Evolutionary conservation across 2,113 vertebrate genomes (phyloP), one percentile per base, ranked within the genome.

Genomic region (Rafetus swinhoei): DNA sequence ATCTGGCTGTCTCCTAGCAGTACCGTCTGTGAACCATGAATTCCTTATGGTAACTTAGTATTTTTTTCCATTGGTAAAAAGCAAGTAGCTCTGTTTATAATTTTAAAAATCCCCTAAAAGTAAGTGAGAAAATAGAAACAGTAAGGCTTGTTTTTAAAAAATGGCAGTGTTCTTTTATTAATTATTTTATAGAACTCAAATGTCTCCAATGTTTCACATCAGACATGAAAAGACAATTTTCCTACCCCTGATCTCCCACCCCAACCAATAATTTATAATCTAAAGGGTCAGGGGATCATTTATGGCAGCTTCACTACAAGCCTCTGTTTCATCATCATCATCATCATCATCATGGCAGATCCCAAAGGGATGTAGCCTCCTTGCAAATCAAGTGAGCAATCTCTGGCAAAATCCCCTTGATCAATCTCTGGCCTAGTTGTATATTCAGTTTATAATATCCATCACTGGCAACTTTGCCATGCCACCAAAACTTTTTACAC

Each of bases 1-100:
- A 9, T 0, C 19, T 29, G 2, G 2, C 15, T 29, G 57, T 32
- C 56, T 52, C 29, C 21, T 14, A n/a, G 45, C 19, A 86, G 29
- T 9, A 4, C 13, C 3, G 57, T 25, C 77, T 45, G 22, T 45
- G 57, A 32, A 39, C 21, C 9, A 59, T 16, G 22, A 4, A 6
- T 21, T 60, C 12, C 15, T 27, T 77, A 39, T 45, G 72, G 35
- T 7, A 54, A 22, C 59, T 60, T 32, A 8, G 0, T 1, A 77
- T 35, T 72, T 72, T 60, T 65, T 35, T 7, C 65, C n/a, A 72
- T 5, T 19, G 65, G 65, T 72, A 35, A 72, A 77, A 77, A 77
- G 74, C 74, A 45, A 72, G 39, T 14, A 50, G 22, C 74, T 25
- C 22, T 24, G 25, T 35, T 77, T 14, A 45, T 12, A 14, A 24